phyloP scores from a whole-genome alignment of 2,888 invertebrate species.

The Agrilus mali region DNA sequence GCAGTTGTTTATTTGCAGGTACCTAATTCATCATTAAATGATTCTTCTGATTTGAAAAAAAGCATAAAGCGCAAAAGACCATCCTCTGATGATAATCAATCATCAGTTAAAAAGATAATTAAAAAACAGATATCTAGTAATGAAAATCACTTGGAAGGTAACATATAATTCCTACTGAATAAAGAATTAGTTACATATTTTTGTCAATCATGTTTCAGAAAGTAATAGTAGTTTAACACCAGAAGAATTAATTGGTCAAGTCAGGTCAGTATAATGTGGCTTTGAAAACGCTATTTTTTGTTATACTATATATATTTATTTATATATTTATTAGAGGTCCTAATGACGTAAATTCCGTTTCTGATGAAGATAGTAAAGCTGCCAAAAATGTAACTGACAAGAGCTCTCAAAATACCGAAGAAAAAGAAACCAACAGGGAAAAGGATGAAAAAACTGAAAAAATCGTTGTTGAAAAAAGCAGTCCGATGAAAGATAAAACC shows the following conservation, averaged over 20 bases:
- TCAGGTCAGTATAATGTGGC: too few species aligned
- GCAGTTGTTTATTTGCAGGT: not conserved
- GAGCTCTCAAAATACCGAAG: conserved; percentile 35
- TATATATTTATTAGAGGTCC: too few species aligned
- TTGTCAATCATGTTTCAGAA: too few species aligned
- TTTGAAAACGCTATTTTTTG: too few species aligned
- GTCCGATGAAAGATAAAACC: conserved; percentile 2
- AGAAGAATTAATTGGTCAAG: too few species aligned
- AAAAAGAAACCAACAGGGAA: conserved; percentile 33
- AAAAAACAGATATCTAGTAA: conserved; percentile 2
- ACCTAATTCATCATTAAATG: not conserved
- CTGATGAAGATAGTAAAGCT: conserved; percentile 7
- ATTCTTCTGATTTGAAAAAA: conserved; percentile 1
- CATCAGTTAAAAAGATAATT: not conserved
- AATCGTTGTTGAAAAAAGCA: not conserved
- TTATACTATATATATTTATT: too few species aligned
- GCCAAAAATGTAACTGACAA: conserved; percentile 27
- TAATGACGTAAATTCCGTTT: too few species aligned
- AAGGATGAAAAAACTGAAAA: not conserved
- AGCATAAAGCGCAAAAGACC: conserved; percentile 4
- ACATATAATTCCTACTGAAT: too few species aligned
- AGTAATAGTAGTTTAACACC: too few species aligned
- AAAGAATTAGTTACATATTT: too few species aligned
- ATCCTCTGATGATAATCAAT: not conserved
- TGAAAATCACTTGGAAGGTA: conserved; percentile 2